Conservation (phyloP, 92 coral and sea anemone species). For the Pocillopora meandrina region DNA sequence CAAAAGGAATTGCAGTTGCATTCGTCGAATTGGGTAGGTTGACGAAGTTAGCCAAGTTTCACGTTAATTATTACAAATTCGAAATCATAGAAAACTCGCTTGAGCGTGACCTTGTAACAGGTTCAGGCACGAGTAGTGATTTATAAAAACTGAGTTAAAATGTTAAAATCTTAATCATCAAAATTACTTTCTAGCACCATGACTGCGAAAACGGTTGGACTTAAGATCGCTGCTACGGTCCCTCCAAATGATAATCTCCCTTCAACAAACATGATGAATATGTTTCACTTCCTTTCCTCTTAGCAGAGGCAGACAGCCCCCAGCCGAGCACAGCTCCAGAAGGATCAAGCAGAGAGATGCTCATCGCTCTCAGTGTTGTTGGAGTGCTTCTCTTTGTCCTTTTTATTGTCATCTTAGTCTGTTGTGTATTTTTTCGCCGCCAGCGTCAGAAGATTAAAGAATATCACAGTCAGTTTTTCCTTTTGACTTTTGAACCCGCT, state of each 20-base stretch:
- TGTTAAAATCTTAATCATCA: too few species aligned
- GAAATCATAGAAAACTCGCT: too few species aligned
- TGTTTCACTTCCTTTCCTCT: neutral
- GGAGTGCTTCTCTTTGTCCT: constrained; percentile 18
- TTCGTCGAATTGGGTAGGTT: constrained; percentile 8
- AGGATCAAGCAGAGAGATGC: neutral
- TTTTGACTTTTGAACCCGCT: neutral
- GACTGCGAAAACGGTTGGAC: too few species aligned
- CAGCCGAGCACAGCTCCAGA: neutral
- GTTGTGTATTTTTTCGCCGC: constrained; percentile 31
- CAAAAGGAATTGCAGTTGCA: neutral
- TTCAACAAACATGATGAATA: too few species aligned
- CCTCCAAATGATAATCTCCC: too few species aligned
- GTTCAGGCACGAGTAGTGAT: too few species aligned
- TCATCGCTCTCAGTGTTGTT: neutral
- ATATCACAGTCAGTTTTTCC: constrained; percentile 41
- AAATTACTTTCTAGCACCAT: too few species aligned
- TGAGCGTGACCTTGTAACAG: too few species aligned
- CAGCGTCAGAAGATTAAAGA: constrained; percentile 45
- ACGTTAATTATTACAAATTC: neutral
- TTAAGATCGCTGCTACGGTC: too few species aligned
- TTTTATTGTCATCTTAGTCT: constrained; percentile 5
- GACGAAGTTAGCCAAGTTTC: neutral
- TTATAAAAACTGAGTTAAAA: too few species aligned
- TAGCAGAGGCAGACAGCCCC: neutral